phyloP scores from a whole-genome alignment of 2,797 vertebrate genomes.

The Urosaurus nigricauda region DNA sequence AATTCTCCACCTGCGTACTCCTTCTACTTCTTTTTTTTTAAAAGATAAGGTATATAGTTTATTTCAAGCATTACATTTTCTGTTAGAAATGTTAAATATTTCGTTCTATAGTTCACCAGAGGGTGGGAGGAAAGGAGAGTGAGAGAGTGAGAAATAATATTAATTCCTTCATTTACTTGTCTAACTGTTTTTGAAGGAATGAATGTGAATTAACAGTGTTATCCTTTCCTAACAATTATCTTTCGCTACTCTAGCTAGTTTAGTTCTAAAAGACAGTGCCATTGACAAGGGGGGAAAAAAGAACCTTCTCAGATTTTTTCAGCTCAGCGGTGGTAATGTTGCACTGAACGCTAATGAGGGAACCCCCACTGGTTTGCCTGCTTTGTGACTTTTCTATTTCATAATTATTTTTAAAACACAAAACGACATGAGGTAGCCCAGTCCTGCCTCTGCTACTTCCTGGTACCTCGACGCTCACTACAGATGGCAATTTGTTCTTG shows the following conservation, averaged over 20 bases:
- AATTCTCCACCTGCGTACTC: slow-evolving; percentile 70
- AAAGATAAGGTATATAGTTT: slow-evolving; percentile 56
- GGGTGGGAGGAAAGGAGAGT: slow-evolving; percentile 47
- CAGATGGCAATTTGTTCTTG: slow-evolving; percentile 87
- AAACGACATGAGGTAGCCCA: slow-evolving; percentile 85
- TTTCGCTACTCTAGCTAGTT: slow-evolving; percentile 87
- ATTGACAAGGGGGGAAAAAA: slow-evolving; percentile 84
- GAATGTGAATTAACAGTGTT: slow-evolving; percentile 86
- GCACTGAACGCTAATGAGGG: slow-evolving; percentile 87
- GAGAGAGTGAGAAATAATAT: slow-evolving; percentile 76
- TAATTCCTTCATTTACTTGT: slow-evolving; percentile 81
- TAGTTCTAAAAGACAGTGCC: slow-evolving; percentile 84
- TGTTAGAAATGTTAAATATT: slow-evolving; percentile 64
- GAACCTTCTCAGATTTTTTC: slow-evolving; percentile 85
- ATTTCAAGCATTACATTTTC: slow-evolving; percentile 70
- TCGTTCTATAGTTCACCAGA: slow-evolving; percentile 61
- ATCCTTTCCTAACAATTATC: slow-evolving; percentile 86
- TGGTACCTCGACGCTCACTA: slow-evolving; percentile 79
- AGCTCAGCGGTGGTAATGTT: slow-evolving; percentile 87
- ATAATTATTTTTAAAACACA: slow-evolving; percentile 90
- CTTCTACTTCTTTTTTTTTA: slow-evolving; percentile 45
- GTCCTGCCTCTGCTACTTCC: slow-evolving; percentile 85
- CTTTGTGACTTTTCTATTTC: slow-evolving; percentile 90
- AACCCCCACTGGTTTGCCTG: slow-evolving; percentile 86
- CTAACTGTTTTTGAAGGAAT: slow-evolving; percentile 84